phyloP scores from a whole-genome alignment of 2,113 vertebrate species.

The Hippocampus guttulatus region DNA sequence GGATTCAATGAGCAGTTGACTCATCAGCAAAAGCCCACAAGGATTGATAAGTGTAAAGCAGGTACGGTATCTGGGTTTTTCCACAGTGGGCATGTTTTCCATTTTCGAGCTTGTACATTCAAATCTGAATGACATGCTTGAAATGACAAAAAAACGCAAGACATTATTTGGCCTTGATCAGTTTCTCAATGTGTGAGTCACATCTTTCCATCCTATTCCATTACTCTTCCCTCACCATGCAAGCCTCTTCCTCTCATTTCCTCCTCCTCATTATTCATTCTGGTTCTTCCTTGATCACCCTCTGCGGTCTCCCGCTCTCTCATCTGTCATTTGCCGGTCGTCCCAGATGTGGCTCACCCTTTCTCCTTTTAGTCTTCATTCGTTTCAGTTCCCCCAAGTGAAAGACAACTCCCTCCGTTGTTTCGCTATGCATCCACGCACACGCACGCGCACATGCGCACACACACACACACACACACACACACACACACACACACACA shows the following conservation, averaged over 20 bases:
- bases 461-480: background rate
- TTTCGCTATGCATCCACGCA: slow-evolving; percentile 15
- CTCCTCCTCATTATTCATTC: slow-evolving; percentile 56
- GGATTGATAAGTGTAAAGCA: slow-evolving; percentile 6
- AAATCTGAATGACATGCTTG: background rate
- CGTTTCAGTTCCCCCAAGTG: slow-evolving; percentile 28
- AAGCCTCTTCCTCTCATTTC: slow-evolving; percentile 27
- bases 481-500: background rate
- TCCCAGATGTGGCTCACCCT: slow-evolving; percentile 17
- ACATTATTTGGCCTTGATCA: slow-evolving; percentile 11
- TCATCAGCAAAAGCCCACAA: background rate
- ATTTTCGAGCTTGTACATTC: background rate
- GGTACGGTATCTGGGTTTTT: background rate
- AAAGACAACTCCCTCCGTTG: slow-evolving; percentile 36
- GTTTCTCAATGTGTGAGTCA: slow-evolving; percentile 16
- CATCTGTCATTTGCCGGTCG: slow-evolving; percentile 39
- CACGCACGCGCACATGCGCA: too few relatives aligned
- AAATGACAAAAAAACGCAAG: slow-evolving; percentile 1
- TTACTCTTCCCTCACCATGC: slow-evolving; percentile 24
- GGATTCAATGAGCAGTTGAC: background rate
- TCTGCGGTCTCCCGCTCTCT: slow-evolving; percentile 37
- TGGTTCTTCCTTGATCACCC: slow-evolving; percentile 38
- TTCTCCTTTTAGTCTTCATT: slow-evolving; percentile 25
- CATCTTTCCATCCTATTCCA: slow-evolving; percentile 24
- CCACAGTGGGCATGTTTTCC: too few relatives aligned